phyloP scores from a whole-genome alignment of 1,140 invertebrate genomes.

The Ladona fulva region DNA sequence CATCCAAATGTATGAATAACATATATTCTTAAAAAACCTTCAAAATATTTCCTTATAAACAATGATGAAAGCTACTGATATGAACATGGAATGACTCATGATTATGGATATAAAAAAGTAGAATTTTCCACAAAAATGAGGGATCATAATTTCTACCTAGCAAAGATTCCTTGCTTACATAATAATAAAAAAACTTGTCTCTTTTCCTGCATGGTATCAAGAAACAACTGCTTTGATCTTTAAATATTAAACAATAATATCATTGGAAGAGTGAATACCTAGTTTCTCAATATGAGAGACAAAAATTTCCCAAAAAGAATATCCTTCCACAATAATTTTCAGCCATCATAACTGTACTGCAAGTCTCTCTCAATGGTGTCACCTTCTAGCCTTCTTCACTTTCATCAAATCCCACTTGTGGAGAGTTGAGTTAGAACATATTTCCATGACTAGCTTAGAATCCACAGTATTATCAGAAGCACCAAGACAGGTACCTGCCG shows the following conservation, averaged over 20 bases:
- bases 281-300: neutral
- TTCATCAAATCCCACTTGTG: constrained; percentile 64
- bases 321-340: neutral
- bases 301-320: neutral
- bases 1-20: neutral
- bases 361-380: neutral
- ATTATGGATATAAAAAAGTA: neutral
- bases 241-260: too few relatives aligned
- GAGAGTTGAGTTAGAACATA: constrained; percentile 53
- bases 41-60: neutral
- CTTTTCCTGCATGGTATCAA: neutral
- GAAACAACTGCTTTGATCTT: too few relatives aligned
- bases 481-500: constrained; percentile 72
- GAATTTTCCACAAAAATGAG: neutral
- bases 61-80: neutral
- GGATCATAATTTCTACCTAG: neutral
- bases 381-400: neutral
- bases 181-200: neutral
- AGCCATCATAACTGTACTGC: neutral
- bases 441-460: constrained; percentile 53
- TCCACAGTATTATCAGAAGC: constrained; percentile 41
- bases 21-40: neutral
- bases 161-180: neutral
- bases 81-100: neutral
- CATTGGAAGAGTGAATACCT: too few relatives aligned